These are phyloP conservation scores for Rhaphigaster nebulosa DNA, from an alignment of 2,888 invertebrate species.

Conservation along the genomic window DNA sequence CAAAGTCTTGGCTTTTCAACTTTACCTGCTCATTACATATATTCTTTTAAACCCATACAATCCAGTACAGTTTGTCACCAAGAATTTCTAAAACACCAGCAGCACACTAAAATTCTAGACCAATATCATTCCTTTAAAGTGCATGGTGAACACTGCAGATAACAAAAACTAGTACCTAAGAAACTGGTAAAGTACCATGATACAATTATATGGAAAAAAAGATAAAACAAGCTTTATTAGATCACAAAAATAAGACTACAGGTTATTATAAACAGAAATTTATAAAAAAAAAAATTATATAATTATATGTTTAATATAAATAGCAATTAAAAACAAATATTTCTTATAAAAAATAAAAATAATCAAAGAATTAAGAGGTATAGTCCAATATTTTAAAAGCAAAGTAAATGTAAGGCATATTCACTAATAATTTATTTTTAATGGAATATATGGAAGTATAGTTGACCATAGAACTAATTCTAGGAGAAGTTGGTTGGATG, in stretches of 20 bases:
- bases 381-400: too few relatives aligned
- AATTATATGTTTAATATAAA: too few relatives aligned
- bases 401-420: too few relatives aligned
- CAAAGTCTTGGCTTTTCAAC: neutral
- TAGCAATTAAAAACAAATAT: too few relatives aligned
- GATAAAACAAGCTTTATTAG: neutral
- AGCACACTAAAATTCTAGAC: neutral
- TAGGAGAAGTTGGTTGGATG: too few relatives aligned
- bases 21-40: neutral
- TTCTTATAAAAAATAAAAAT: too few relatives aligned
- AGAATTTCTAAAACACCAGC: neutral
- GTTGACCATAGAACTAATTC: too few relatives aligned
- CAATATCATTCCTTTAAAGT: neutral
- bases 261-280: too few relatives aligned
- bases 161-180: neutral
- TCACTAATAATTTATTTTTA: too few relatives aligned
- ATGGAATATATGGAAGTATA: too few relatives aligned
- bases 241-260: neutral
- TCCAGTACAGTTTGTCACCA: neutral
- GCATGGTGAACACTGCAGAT: neutral
- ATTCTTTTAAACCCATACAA: neutral
- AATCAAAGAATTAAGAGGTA: too few relatives aligned
- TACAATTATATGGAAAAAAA: neutral
- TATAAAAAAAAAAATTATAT: too few relatives aligned
- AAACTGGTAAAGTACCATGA: neutral